Percentiles rank a stretch among this genome's conserved stretches.
These are phyloP conservation scores for Bombus impatiens DNA, from an alignment of 1,140 invertebrate genomes.

Conservation along the genomic window DNA sequence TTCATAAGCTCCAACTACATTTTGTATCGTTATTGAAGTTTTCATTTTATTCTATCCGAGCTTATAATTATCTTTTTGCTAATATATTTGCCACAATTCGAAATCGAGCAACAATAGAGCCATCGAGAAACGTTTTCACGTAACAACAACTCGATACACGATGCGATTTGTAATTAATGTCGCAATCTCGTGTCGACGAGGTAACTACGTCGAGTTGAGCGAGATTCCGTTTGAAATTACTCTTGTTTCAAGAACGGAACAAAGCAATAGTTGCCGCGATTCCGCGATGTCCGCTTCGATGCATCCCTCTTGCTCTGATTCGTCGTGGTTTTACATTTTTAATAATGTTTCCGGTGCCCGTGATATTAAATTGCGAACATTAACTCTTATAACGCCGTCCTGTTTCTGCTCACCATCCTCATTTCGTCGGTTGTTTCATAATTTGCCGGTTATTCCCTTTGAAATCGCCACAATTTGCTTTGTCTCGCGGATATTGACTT, in stretches of 20 bases:
- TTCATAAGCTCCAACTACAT: no score
- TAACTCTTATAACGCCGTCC: conserved; percentile 21
- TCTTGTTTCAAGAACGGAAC: conserved; percentile 24
- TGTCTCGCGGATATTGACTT: neutral
- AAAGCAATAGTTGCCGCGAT: conserved; percentile 1
- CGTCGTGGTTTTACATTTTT: conserved; percentile 34
- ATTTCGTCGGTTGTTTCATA: neutral
- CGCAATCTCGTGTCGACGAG: neutral
- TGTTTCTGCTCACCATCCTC: neutral
- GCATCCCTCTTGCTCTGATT: neutral
- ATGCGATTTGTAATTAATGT: conserved; percentile 24
- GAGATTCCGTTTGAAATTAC: conserved; percentile 14
- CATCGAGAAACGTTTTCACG: no score
- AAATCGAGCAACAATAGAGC: neutral
- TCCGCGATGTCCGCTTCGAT: neutral
- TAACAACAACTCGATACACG: neutral
- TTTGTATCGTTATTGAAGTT: no score
- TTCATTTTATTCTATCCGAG: no score
- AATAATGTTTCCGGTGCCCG: conserved; percentile 37
- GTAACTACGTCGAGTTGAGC: neutral
- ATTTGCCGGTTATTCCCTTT: neutral
- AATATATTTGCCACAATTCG: neutral
- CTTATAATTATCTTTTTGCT: no score
- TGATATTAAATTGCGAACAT: conserved; percentile 47
- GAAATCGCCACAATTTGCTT: neutral